Percentiles rank a stretch among this genome's conserved stretches.
Conservation (phyloP, 1,140 invertebrate species). For the Pemphigus obesinymphae region DNA sequence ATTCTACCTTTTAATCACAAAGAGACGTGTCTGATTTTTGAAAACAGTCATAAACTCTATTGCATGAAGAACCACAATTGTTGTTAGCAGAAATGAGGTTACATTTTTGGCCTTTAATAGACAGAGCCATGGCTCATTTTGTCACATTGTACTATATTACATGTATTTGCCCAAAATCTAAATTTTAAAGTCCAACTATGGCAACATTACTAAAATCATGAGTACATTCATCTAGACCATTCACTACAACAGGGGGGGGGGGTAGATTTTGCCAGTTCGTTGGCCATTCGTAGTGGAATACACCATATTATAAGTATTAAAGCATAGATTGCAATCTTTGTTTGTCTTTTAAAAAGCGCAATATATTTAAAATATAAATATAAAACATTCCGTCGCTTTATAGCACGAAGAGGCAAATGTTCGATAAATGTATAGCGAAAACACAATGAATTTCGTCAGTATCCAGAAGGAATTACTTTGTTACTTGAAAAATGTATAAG, state of each 20-base stretch:
- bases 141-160: neutral
- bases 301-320: neutral
- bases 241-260: conserved; percentile 23
- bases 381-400: conserved; percentile 49
- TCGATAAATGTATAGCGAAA: conserved; percentile 33
- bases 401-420: conserved; percentile 43
- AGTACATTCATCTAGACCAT: neutral
- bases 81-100: neutral
- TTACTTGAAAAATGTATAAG: neutral
- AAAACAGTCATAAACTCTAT: neutral
- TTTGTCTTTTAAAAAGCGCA: conserved; percentile 48
- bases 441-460: conserved; percentile 43
- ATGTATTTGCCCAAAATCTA: conserved; percentile 21
- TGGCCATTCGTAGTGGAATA: neutral
- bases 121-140: too few relatives aligned
- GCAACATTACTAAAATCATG: neutral
- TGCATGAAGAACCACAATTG: neutral
- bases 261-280: neutral
- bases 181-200: neutral
- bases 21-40: neutral
- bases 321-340: conserved; percentile 44
- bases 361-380: conserved; percentile 50
- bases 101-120: neutral
- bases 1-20: neutral
- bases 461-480: neutral